Evolutionary conservation across 1,140 invertebrate species (phyloP).

Genomic region (Hesperophylax magnus): DNA sequence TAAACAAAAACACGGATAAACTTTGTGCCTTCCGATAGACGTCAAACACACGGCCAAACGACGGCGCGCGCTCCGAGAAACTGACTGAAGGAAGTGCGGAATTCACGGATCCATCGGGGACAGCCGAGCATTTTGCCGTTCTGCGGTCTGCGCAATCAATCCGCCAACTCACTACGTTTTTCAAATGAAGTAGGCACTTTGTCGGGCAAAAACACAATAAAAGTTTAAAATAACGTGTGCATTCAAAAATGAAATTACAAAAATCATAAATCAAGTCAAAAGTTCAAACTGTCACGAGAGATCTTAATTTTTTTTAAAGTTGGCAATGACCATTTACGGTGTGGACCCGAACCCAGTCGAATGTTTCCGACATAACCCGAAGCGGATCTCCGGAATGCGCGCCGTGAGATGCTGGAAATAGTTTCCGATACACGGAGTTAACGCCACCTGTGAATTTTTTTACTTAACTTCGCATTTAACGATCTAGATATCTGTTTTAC

Average conservation of each 20-base stretch:
- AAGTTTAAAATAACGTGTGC: neutral
- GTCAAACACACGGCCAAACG: conserved; percentile 36
- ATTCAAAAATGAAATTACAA: neutral
- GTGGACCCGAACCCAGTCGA: conserved; percentile 19
- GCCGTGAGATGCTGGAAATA: neutral
- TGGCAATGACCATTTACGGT: conserved; percentile 45
- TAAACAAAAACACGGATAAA: conserved; percentile 44
- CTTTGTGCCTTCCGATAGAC: conserved; percentile 31
- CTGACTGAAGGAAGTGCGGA: conserved; percentile 21
- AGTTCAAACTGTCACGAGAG: neutral
- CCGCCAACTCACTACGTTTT: conserved; percentile 11
- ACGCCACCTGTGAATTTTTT: no score
- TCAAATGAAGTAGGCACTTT: neutral
- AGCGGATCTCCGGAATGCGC: neutral
- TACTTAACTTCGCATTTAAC: no score
- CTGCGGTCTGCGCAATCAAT: conserved; percentile 25
- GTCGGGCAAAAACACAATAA: neutral
- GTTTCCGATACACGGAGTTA: no score
- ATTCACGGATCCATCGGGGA: neutral
- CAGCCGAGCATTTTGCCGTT: neutral
- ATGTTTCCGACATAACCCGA: conserved; percentile 35
- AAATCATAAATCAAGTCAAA: neutral
- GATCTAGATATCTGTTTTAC: no score
- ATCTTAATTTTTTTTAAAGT: conserved; percentile 24
- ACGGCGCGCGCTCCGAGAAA: conserved; percentile 30